Conservation (phyloP, 2,113 vertebrate genomes). For the Scomber japonicus region DNA sequence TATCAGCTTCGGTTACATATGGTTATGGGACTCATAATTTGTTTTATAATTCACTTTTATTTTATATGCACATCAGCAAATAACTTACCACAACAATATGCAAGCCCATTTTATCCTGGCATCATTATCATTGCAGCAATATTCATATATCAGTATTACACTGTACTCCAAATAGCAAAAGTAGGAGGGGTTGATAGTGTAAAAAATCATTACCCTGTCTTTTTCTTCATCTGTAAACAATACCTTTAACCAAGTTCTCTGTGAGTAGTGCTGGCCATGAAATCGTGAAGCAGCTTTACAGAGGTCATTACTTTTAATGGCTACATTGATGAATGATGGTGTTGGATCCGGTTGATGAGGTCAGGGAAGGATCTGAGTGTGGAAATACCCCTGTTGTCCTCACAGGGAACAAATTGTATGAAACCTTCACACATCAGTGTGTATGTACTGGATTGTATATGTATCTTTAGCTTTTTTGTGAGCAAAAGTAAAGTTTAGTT, state of each 20-base stretch:
- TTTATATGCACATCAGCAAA: conserved; percentile 45
- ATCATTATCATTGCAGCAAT: conserved; percentile 16
- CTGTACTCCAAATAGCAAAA: conserved; percentile 23
- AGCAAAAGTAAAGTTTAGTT: not conserved
- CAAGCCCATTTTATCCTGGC: conserved; percentile 12
- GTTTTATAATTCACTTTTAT: conserved; percentile 50
- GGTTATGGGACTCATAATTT: conserved; percentile 48
- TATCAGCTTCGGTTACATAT: conserved; percentile 34
- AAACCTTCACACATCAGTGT: not conserved
- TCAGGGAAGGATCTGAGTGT: conserved; percentile 32
- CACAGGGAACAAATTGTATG: conserved; percentile 2
- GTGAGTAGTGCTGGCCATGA: conserved; percentile 49
- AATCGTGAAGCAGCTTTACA: conserved; percentile 61
- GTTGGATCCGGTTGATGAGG: conserved; percentile 50
- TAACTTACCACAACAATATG: conserved; percentile 39
- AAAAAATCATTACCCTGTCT: conserved; percentile 55
- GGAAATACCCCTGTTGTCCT: conserved; percentile 23
- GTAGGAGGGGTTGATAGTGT: conserved; percentile 33
- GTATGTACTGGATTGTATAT: not conserved
- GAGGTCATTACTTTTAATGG: conserved; percentile 72
- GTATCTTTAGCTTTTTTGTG: not conserved
- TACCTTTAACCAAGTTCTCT: conserved; percentile 50
- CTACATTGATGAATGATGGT: conserved; percentile 57
- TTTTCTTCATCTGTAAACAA: conserved; percentile 71
- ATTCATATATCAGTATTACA: conserved; percentile 46